Base-by-base conservation (phyloP, 2,888 invertebrate genomes). In the Hypomecis atomaria region DNA sequence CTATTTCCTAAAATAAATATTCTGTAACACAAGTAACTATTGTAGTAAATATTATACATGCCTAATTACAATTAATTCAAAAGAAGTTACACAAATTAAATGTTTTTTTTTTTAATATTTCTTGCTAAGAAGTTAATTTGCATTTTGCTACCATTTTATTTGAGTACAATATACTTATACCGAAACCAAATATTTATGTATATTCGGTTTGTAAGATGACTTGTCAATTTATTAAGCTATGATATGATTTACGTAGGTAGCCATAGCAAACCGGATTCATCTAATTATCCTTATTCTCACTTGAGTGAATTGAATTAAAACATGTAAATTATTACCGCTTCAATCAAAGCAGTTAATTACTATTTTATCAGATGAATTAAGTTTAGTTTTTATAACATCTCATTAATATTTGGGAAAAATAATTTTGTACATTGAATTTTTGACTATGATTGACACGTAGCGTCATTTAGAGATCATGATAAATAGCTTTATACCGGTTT, bases 221-320 rank as follows among this genome's bases (percentile, higher is more conserved):
- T 40, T 52, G 40, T n/a, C 5, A 10, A 6, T 40, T 9, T 52
- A 10, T 8, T 40, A 10, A 5, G 38, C 8, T 13, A 8, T 6
- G 11, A 36, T 11, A 8, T 33, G 11, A 37, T 7, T 6, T 38
- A 45, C 23, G 23, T 48, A 59, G 40, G 49, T 50, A 50, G 49
- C 10, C 37, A 60, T 36, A 54, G 34, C 9, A 45, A 75, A 71
- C 75, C 75, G 71, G 78, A 73, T 71, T 72, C 65, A n/a, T 66
- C 59, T 71, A 72, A 66, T 76, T 77, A 71, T 66, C 53, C 38
- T 62, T 69, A 72, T 72, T 68, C 64, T 72, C 67, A 68, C 65
- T 66, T 57, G 52, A 71, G 59, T 72, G 65, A 76, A 70, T 72
- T 70, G 56, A 67, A 67, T 59, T 65, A 62, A 62, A 62, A 56